Evolutionary conservation across 1,140 invertebrate species (phyloP).

Genomic region (Drosophila punjabiensis): DNA sequence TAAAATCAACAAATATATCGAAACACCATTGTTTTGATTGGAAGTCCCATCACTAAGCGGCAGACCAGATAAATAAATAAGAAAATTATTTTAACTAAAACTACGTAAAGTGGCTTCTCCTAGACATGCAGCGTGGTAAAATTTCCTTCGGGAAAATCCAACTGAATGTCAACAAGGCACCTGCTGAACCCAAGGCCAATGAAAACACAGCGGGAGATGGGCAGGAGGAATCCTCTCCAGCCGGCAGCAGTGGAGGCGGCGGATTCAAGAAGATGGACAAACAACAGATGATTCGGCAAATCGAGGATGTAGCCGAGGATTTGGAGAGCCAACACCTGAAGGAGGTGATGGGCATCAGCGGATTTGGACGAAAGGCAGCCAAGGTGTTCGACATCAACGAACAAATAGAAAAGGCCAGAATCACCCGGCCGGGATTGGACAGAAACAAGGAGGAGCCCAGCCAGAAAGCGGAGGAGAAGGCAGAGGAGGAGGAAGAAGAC

Average conservation of each 20-base stretch:
- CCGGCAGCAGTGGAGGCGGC: conserved; percentile 42
- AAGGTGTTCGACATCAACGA: conserved; percentile 90
- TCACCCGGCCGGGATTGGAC: conserved; percentile 42
- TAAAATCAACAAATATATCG: not conserved
- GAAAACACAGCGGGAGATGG: conserved; percentile 25
- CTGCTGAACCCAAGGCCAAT: conserved; percentile 50
- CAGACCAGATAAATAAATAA: not conserved
- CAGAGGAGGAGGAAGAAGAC: conserved; percentile 56
- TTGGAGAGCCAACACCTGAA: conserved; percentile 89
- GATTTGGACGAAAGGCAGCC: conserved; percentile 92
- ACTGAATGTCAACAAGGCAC: conserved; percentile 83
- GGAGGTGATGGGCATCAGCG: conserved; percentile 90
- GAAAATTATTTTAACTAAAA: not conserved
- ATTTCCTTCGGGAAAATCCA: conserved; percentile 88
- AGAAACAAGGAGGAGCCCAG: conserved; percentile 15
- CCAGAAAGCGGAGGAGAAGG: conserved; percentile 1
- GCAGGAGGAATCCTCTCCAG: conserved; percentile 31
- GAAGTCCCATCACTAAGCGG: conserved; percentile 1
- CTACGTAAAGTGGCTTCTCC: too few relatives aligned
- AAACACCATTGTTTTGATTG: not conserved
- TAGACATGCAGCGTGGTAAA: conserved; percentile 77
- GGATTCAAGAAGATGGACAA: conserved; percentile 89
- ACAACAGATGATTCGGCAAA: conserved; percentile 86
- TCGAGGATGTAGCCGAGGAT: conserved; percentile 90
- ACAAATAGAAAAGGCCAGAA: conserved; percentile 78